Evolutionary conservation across 1,140 invertebrate species (phyloP).

Genomic region (Orchestia grillus): DNA sequence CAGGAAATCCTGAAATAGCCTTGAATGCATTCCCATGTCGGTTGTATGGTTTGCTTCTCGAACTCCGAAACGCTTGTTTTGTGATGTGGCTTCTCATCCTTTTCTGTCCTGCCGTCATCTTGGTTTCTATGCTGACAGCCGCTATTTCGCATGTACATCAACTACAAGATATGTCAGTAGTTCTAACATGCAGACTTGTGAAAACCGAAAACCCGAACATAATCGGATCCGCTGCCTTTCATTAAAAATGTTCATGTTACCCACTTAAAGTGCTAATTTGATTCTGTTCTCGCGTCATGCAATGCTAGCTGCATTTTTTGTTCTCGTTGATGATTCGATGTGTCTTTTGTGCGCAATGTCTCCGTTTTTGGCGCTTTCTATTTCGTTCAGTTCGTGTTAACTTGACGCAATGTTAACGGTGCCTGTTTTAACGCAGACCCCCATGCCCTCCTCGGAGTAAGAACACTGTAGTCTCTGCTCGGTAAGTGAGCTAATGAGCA

Average conservation of each 20-base stretch:
- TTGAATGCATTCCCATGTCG: background rate
- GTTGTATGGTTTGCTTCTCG: background rate
- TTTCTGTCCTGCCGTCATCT: conserved; percentile 42
- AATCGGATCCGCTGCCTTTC: background rate
- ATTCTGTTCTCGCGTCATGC: background rate
- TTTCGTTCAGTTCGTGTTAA: background rate
- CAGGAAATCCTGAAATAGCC: background rate
- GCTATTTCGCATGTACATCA: background rate
- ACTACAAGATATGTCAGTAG: background rate
- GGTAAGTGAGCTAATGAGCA: conserved; percentile 77
- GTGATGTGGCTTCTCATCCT: conserved; percentile 1
- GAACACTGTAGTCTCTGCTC: conserved; percentile 89
- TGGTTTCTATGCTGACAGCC: conserved; percentile 17
- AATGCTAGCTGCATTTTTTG: background rate
- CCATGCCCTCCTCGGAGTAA: conserved; percentile 83
- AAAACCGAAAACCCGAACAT: background rate
- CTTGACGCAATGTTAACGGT: conserved; percentile 76
- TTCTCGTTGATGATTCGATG: background rate
- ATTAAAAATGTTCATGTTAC: background rate
- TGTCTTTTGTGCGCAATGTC: background rate
- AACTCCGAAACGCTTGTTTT: conserved; percentile 38
- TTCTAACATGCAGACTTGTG: background rate
- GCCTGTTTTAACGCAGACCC: conserved; percentile 65
- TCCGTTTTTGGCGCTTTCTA: background rate
- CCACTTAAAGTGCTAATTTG: background rate